Evolutionary conservation across 1,140 invertebrate genomes (phyloP), one percentile per base, ranked within the genome.

Genomic region (Rhyzopertha dominica): DNA sequence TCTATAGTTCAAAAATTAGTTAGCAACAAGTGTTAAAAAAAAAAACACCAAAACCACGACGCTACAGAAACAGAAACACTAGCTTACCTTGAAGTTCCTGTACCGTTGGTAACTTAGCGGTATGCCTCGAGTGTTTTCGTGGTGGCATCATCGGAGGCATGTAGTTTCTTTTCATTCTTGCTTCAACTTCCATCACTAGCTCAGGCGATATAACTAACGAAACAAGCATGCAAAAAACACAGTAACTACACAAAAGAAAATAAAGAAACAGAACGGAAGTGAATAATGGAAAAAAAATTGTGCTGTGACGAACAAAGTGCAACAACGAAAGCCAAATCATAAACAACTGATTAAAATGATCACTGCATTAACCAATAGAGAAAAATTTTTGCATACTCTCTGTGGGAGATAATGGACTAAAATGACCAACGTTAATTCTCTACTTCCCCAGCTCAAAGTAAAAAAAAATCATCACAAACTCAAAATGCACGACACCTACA

Each of bases 171-270:
- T 88, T 86, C 87, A 92, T 91, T 62, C 88, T 78, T 63, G 82
- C 84, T 75, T 90, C 87, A 46, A 90, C 87, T 66, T 90, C 87
- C 75, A 84, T 81, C 54, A 89, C 81, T 65, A 90, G 72, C 67
- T 91, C 86, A 49, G 85, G 85, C 67, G 84, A 87, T 72, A 90
- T 87, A 61, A 87, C 87, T 89, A 72, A 53, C 42, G 58, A 45
- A 48, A 74, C 74, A 73, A 67, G 68, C 69, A 73, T 74, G 70
- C 70, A 73, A 71, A 70, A 56, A 56, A 56, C 64, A 62, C 61
- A 69, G 56, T 46, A 69, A 59, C 63, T 58, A 63, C 49, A 47
- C 25, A 50, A 46, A 59, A 60, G 62, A 58, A 46, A 56, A 56
- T 51, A 43, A 47, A 45, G 46, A 32, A 61, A 61, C 37, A 37